phyloP scores from a whole-genome alignment of 2,113 vertebrate species.

The Eleginops maclovinus region DNA sequence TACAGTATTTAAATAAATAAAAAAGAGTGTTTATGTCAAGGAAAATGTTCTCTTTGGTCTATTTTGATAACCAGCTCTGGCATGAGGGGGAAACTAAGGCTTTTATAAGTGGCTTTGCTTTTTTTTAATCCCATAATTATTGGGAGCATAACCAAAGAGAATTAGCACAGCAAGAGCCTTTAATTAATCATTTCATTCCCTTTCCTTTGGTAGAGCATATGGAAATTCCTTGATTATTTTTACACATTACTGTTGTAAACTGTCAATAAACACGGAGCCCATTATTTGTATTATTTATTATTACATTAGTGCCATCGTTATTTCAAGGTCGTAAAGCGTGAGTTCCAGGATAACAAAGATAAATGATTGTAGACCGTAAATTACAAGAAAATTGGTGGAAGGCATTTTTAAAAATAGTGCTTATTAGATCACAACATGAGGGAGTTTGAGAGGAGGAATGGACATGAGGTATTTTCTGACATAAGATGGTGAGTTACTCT shows the following conservation, averaged over 20 bases:
- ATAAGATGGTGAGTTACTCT: constrained; percentile 1
- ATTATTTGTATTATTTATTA: background rate
- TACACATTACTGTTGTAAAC: background rate
- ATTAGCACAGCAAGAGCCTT: background rate
- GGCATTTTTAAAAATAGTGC: background rate
- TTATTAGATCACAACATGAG: background rate
- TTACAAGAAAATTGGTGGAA: background rate
- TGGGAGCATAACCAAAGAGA: background rate
- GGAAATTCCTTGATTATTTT: background rate
- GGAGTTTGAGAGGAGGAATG: constrained; percentile 9
- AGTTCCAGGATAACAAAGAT: no score
- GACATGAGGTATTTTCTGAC: constrained; percentile 13
- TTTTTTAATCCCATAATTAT: background rate
- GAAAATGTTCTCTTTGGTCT: background rate
- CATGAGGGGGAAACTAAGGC: background rate
- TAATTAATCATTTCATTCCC: background rate
- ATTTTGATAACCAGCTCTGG: constrained; percentile 2
- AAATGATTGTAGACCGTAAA: background rate
- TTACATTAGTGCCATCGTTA: no score
- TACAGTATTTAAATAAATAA: no score
- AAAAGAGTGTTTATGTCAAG: background rate
- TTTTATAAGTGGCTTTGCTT: background rate
- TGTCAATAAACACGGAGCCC: background rate
- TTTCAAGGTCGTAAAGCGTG: no score
- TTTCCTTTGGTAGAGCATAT: background rate